phyloP scores from a whole-genome alignment of 30 jellyfish, hydroid and myxozoan species.

The Hydractinia symbiolongicarpus region DNA sequence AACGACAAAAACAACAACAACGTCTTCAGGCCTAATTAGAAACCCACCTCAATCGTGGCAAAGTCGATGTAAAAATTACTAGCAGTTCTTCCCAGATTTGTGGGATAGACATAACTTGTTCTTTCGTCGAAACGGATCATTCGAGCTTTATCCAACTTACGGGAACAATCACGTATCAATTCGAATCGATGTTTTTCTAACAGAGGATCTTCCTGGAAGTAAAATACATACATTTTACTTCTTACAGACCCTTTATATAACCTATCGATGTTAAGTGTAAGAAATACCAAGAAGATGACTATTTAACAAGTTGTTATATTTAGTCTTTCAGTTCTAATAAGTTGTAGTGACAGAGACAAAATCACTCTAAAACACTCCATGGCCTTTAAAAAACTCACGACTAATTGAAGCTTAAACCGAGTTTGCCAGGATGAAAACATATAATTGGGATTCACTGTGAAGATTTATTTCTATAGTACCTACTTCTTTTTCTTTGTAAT shows the following conservation, averaged over 20 bases:
- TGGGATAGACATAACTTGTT: slow-evolving; percentile 73
- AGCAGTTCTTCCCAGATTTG: slow-evolving; percentile 92
- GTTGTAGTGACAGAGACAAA: too few species aligned
- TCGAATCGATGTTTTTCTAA: slow-evolving; percentile 60
- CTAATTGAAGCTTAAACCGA: too few species aligned
- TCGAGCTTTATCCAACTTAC: slow-evolving; percentile 64
- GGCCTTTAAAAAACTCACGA: too few species aligned
- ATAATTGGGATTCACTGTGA: too few species aligned
- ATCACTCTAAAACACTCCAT: too few species aligned
- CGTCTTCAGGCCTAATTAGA: background rate
- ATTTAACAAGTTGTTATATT: too few species aligned
- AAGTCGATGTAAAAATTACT: slow-evolving; percentile 80
- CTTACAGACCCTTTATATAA: too few species aligned
- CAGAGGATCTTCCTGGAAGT: slow-evolving; percentile 69
- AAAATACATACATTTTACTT: background rate
- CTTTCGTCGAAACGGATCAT: slow-evolving; percentile 88
- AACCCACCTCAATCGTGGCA: slow-evolving; percentile 63
- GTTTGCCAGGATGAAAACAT: too few species aligned
- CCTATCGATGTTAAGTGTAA: too few species aligned
- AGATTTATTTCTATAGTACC: too few species aligned
- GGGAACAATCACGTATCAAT: slow-evolving; percentile 48
- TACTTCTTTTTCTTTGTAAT: slow-evolving; percentile 75
- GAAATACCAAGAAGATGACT: too few species aligned
- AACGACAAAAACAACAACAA: background rate
- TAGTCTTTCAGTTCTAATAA: too few species aligned